Percentiles rank a stretch among this genome's conserved stretches.
Evolutionary conservation across 2,113 vertebrate genomes (phyloP).

Genomic region (Indicator indicator): DNA sequence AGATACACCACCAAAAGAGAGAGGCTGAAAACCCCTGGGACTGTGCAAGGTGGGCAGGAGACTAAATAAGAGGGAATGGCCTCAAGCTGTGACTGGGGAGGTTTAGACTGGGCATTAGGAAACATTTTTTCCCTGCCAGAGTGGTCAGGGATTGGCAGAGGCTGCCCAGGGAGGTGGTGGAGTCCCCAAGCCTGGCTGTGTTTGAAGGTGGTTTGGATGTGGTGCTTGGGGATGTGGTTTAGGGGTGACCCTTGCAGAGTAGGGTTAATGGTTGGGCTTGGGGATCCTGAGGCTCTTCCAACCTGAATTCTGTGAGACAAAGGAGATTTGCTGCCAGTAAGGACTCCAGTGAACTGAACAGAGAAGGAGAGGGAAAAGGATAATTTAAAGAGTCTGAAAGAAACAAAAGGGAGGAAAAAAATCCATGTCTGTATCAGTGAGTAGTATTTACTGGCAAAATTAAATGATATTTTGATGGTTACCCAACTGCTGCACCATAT

Average conservation of each 20-base stretch:
- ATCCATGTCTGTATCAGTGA: background rate
- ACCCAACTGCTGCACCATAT: rapidly evolving
- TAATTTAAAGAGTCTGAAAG: background rate
- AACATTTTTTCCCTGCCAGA: too few species aligned
- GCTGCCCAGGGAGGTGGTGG: too few species aligned
- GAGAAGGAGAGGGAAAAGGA: background rate
- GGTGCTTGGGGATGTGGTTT: too few species aligned
- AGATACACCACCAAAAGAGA: background rate
- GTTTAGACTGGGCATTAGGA: too few species aligned
- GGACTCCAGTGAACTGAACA: background rate
- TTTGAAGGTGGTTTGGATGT: too few species aligned
- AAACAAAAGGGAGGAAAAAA: background rate
- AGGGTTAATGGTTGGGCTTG: too few species aligned
- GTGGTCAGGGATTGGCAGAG: too few species aligned
- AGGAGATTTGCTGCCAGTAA: background rate
- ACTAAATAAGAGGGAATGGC: background rate
- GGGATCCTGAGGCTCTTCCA: too few species aligned
- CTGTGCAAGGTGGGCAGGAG: background rate
- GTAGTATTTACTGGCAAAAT: background rate
- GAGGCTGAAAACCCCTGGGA: background rate
- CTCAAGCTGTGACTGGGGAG: too few species aligned
- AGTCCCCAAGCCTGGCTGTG: too few species aligned
- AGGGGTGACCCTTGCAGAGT: too few species aligned
- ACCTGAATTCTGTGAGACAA: too few species aligned
- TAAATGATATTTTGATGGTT: background rate